Conservation (phyloP, 1,140 invertebrate genomes). For the Papilio xuthus region DNA sequence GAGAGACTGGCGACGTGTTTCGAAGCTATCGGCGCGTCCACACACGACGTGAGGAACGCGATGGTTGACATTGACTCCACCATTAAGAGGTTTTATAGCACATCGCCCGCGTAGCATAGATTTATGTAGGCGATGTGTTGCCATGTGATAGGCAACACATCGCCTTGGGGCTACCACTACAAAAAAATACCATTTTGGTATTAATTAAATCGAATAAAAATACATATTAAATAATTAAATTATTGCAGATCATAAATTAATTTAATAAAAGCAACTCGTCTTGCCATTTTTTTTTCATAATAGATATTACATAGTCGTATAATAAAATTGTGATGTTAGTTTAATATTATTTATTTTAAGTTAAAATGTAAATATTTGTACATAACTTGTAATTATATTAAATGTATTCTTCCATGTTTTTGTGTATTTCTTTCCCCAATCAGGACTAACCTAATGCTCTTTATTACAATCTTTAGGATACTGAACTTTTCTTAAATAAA, state of each 20-base stretch:
- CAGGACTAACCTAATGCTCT: background rate
- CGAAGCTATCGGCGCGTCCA: constrained; percentile 57
- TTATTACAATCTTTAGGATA: no score
- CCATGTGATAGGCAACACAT: constrained; percentile 23
- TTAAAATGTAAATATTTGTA: constrained; percentile 24
- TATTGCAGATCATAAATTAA: background rate
- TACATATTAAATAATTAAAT: background rate
- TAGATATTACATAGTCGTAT: background rate
- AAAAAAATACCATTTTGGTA: background rate
- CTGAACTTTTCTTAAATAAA: no score
- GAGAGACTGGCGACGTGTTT: constrained; percentile 67
- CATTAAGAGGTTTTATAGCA: constrained; percentile 66
- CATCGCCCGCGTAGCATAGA: constrained; percentile 52
- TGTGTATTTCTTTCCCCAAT: background rate
- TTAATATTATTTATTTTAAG: constrained; percentile 26
- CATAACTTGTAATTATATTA: background rate
- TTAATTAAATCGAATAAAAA: background rate
- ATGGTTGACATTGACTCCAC: constrained; percentile 69
- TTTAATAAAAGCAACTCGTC: background rate
- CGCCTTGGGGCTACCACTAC: background rate
- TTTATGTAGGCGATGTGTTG: background rate
- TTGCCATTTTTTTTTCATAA: background rate
- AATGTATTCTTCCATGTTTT: background rate
- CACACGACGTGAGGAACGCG: constrained; percentile 62
- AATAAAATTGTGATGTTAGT: constrained; percentile 23